Evolutionary conservation across 2,888 invertebrate species (phyloP).

Genomic region (Catocala fraxini): DNA sequence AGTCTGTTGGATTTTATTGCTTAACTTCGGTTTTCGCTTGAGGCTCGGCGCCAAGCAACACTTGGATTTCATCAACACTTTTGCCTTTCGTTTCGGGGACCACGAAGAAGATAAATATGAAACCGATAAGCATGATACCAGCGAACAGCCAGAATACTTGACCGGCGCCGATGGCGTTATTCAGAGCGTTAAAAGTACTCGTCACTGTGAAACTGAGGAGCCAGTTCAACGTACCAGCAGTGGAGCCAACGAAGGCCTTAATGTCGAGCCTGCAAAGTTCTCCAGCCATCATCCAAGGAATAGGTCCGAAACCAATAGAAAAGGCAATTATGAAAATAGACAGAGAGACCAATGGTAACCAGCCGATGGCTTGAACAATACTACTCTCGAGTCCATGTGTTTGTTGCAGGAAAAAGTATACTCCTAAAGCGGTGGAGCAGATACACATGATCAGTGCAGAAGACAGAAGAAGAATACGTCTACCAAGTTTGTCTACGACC

Average conservation of each 20-base stretch:
- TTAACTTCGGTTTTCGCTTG: slow-evolving; percentile 63
- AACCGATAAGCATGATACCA: slow-evolving; percentile 89
- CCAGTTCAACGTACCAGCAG: slow-evolving; percentile 95
- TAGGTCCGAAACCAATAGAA: slow-evolving; percentile 95
- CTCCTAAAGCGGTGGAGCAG: slow-evolving; percentile 90
- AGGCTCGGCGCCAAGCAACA: slow-evolving; percentile 77
- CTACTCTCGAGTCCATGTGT: slow-evolving; percentile 61
- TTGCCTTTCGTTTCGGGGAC: slow-evolving; percentile 92
- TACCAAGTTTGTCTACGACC: slow-evolving; percentile 93
- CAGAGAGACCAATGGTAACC: slow-evolving; percentile 92
- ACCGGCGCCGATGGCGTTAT: slow-evolving; percentile 85
- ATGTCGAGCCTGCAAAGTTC: slow-evolving; percentile 94
- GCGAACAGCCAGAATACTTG: slow-evolving; percentile 93
- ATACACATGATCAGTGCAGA: slow-evolving; percentile 92
- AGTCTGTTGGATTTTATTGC: slow-evolving; percentile 71
- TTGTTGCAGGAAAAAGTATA: slow-evolving; percentile 89
- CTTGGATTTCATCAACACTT: slow-evolving; percentile 90
- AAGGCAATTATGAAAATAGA: slow-evolving; percentile 93
- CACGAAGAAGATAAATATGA: slow-evolving; percentile 90
- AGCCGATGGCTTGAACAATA: slow-evolving; percentile 87
- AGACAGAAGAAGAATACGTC: slow-evolving; percentile 91
- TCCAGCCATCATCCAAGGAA: slow-evolving; percentile 94
- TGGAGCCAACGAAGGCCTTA: slow-evolving; percentile 92
- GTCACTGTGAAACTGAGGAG: slow-evolving; percentile 93
- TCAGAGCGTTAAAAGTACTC: slow-evolving; percentile 90